Conservation (phyloP, 1,140 invertebrate genomes). For the Drosophila kanapiae region DNA sequence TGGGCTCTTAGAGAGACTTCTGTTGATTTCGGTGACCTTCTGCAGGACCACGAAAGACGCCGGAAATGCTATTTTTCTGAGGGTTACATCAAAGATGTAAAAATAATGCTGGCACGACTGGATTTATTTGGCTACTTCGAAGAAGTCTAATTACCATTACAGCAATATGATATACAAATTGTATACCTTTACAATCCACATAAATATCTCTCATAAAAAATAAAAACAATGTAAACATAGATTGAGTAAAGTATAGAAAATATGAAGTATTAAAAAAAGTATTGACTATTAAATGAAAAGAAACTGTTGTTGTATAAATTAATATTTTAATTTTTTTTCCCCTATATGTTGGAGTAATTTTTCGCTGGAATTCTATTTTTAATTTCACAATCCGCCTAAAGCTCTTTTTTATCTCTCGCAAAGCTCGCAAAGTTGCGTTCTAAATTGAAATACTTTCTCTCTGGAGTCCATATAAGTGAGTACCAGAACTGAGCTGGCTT, state of each 20-base stretch:
- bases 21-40: slow-evolving; percentile 18
- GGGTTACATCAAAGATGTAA: slow-evolving; percentile 37
- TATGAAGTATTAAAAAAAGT: too few species aligned
- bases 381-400: neutral
- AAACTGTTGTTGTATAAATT: too few species aligned
- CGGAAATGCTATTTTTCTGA: slow-evolving; percentile 2
- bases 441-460: neutral
- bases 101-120: slow-evolving; percentile 1
- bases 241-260: neutral
- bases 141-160: neutral
- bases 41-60: slow-evolving; percentile 36
- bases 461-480: slow-evolving; percentile 1
- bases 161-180: too few species aligned
- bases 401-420: neutral
- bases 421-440: neutral
- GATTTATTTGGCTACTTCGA: slow-evolving; percentile 31
- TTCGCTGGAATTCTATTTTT: neutral
- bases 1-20: slow-evolving; percentile 19
- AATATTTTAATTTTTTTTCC: too few species aligned
- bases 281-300: neutral
- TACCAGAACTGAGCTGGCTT: neutral
- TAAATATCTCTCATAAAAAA: neutral
- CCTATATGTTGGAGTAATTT: too few species aligned
- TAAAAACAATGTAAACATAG: neutral
- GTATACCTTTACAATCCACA: neutral